phyloP scores from a whole-genome alignment of 2,113 vertebrate genomes.

The Ptilonorhynchus violaceus region DNA sequence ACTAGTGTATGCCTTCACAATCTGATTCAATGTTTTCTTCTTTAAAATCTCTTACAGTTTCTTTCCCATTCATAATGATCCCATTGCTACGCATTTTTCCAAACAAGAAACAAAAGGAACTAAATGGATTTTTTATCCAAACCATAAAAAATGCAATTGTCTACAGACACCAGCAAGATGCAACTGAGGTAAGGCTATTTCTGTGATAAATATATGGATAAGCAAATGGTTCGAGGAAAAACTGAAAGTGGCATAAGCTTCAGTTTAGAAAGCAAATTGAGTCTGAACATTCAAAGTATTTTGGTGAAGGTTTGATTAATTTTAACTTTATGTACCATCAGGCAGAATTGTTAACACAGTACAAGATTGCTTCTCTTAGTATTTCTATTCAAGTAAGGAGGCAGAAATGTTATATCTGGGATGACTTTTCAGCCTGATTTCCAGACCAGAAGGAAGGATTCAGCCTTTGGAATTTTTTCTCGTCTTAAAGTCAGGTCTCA shows the following conservation, averaged over 20 bases:
- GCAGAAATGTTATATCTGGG: background rate
- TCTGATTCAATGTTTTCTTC: background rate
- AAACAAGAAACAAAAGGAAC: constrained; percentile 81
- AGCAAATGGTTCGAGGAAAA: background rate
- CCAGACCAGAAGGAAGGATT: background rate
- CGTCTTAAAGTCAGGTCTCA: background rate
- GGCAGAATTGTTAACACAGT: background rate
- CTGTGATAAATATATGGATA: background rate
- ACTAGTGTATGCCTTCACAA: background rate
- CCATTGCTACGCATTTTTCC: constrained; percentile 78
- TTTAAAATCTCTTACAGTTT: constrained; percentile 74
- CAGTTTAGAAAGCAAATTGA: background rate
- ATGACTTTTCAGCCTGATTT: background rate
- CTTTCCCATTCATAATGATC: constrained; percentile 85
- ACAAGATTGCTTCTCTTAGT: background rate
- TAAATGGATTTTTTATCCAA: constrained; percentile 86
- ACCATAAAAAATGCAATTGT: constrained; percentile 82
- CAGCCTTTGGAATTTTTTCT: background rate
- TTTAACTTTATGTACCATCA: background rate
- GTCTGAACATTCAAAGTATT: background rate
- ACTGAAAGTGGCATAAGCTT: background rate
- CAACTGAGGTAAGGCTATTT: constrained; percentile 81
- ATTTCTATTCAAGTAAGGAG: background rate
- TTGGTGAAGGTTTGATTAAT: background rate
- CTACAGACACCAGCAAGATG: constrained; percentile 83